Conservation (phyloP, 2,888 invertebrate genomes). For the Phalangium opilio region DNA sequence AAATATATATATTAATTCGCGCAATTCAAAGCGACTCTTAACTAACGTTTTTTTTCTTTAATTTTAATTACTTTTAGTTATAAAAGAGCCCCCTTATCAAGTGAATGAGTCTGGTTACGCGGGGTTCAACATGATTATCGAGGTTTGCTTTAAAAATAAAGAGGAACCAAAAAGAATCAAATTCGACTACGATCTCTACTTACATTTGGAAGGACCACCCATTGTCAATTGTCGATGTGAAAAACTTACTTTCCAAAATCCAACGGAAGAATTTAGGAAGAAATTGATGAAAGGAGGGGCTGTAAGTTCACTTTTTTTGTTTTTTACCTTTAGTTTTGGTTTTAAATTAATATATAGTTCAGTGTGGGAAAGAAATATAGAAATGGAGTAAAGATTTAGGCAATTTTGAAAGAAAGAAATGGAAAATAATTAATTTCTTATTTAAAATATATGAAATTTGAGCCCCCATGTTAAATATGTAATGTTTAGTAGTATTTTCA, state of each 20-base stretch:
- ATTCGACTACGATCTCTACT: slow-evolving; percentile 61
- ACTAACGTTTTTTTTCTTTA: not conserved
- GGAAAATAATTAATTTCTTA: too few species aligned
- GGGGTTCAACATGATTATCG: slow-evolving; percentile 75
- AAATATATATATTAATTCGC: too few species aligned
- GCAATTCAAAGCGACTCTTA: too few species aligned
- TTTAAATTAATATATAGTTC: too few species aligned
- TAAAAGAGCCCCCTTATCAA: slow-evolving; percentile 77
- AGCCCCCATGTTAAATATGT: too few species aligned
- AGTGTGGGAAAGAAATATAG: too few species aligned
- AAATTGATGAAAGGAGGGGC: slow-evolving; percentile 78
- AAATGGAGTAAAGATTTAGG: too few species aligned
- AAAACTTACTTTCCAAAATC: slow-evolving; percentile 65
- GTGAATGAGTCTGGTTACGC: slow-evolving; percentile 92
- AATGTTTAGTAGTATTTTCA: too few species aligned
- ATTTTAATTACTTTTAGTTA: slow-evolving; percentile 43
- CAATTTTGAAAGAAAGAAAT: too few species aligned
- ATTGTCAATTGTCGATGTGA: slow-evolving; percentile 57
- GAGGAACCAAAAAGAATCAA: slow-evolving; percentile 71
- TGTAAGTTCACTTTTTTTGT: slow-evolving; percentile 37
- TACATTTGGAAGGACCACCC: slow-evolving; percentile 57
- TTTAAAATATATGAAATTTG: too few species aligned
- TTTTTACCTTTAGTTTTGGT: too few species aligned
- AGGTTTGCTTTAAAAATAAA: slow-evolving; percentile 61
- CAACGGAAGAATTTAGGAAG: slow-evolving; percentile 73